Percentiles rank a stretch among this genome's conserved stretches.
phyloP scores from a whole-genome alignment of 2,797 vertebrate genomes.

The Oreochromis grahami region DNA sequence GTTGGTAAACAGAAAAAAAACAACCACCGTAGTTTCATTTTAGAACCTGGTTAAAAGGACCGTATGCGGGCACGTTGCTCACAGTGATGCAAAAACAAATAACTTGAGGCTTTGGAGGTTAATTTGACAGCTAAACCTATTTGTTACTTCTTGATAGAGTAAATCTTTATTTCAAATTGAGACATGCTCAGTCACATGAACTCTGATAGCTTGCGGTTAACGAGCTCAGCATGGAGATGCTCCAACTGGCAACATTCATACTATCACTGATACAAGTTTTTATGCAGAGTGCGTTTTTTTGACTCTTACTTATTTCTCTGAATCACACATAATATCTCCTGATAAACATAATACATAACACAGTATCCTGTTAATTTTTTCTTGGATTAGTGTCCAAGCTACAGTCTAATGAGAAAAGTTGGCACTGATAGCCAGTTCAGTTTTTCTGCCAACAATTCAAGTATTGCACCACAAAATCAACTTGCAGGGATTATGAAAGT shows the following conservation, averaged over 20 bases:
- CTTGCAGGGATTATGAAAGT: background rate
- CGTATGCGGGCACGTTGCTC: background rate
- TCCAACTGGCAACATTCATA: conserved; percentile 19
- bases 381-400: background rate
- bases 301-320: background rate
- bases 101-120: background rate
- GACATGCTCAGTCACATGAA: conserved; percentile 26
- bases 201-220: conserved; percentile 39
- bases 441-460: background rate
- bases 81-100: background rate
- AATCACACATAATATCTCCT: background rate
- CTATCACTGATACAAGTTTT: conserved; percentile 5
- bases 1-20: background rate
- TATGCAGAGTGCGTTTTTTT: background rate
- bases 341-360: background rate
- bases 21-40: background rate
- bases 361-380: background rate
- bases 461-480: background rate
- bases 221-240: conserved; percentile 21
- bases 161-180: conserved; percentile 32
- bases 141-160: conserved; percentile 21
- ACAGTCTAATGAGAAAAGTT: background rate
- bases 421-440: background rate
- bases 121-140: conserved; percentile 20
- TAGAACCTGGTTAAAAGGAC: background rate